A percentile compares a stretch with the other conserved stretches of the same genome.
Evolutionary conservation across 2,888 invertebrate species (phyloP).

Genomic region (Drosophila yooni): DNA sequence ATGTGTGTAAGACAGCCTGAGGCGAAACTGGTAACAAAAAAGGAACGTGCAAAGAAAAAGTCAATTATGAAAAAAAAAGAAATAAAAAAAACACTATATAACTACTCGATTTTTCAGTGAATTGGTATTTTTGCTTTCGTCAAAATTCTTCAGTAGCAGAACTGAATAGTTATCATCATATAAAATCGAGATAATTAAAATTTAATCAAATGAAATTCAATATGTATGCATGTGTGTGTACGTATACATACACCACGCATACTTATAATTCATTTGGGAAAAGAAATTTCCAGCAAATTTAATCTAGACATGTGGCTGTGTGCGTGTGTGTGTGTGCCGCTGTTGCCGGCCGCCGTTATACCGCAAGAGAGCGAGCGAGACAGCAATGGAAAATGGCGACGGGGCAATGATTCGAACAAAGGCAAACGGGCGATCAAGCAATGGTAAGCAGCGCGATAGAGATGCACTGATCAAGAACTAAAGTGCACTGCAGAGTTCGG

Average conservation of each 20-base stretch:
- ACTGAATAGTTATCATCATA: constrained; percentile 84
- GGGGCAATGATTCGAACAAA: constrained; percentile 43
- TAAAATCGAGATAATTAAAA: constrained; percentile 59
- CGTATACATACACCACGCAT: constrained; percentile 9
- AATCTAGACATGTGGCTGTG: constrained; percentile 47
- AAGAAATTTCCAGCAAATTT: constrained; percentile 74
- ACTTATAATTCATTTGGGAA: constrained; percentile 35
- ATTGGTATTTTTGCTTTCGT: constrained; percentile 84
- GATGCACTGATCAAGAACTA: constrained; percentile 42
- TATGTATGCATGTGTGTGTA: constrained; percentile 11
- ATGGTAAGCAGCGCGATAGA: constrained; percentile 41
- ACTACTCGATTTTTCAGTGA: constrained; percentile 73
- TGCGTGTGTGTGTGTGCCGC: constrained; percentile 50
- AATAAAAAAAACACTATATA: constrained; percentile 12
- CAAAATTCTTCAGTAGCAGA: constrained; percentile 85
- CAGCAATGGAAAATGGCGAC: constrained; percentile 66
- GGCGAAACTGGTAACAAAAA: constrained; percentile 47
- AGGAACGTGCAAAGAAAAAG: constrained; percentile 61
- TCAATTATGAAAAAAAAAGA: constrained; percentile 25
- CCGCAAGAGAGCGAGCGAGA: constrained; percentile 44
- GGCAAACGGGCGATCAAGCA: constrained; percentile 56
- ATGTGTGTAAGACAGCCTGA: constrained; percentile 46
- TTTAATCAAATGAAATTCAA: constrained; percentile 28
- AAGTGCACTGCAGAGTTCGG: constrained; percentile 46
- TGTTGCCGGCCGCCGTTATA: constrained; percentile 70